Base-by-base conservation (phyloP, 1,140 invertebrate species). In the Sarcophaga peregrina region DNA sequence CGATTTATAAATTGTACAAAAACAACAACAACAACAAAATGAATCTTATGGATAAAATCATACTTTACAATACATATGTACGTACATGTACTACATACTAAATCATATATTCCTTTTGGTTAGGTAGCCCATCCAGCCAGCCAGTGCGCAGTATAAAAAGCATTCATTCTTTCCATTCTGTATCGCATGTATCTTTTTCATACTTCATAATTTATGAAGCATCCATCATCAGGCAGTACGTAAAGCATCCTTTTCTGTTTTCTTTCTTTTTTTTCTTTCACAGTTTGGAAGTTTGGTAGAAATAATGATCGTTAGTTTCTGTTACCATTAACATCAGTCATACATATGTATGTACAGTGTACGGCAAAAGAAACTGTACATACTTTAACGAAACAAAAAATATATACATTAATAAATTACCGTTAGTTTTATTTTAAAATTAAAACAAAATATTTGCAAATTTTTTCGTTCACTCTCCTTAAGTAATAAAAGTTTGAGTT, bases 141-240 rank as follows among this genome's bases (percentile, higher is more conserved):
- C 25, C 25, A 37, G 4, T n/a, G 25, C 4, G 25, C 25, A 37
- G 25, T 4, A 37, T 37, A 37, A 37, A 37, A 4, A 1, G 1
- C 4, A 37, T 37, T 37, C 25, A 37, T 37, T 50, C 75, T n/a
- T n/a, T n/a, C 25, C 25, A 37, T 37, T n/a, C n/a, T n/a, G n/a
- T n/a, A n/a, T n/a, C n/a, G n/a, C 75, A 78, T 78, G 75, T 78
- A 20, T 78, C 75, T 78, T 78, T 78, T 78, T 78, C 75, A 78
- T 78, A 78, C 75, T 78, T 78, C 75, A 78, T 78, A 78, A 78
- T 78, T 78, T 78, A 78, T 78, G 75, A 78, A 78, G 75, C 75
- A 78, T 78, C 75, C 75, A 78, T 78, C 74, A 76, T 76, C 45
- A 50, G 7, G 47, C 50, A 5, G 47, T 9, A 5, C 8, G 62